Percentiles rank a stretch among this genome's conserved stretches.
Evolutionary conservation across 2,113 vertebrate genomes (phyloP).

Genomic region (Anhinga anhinga): DNA sequence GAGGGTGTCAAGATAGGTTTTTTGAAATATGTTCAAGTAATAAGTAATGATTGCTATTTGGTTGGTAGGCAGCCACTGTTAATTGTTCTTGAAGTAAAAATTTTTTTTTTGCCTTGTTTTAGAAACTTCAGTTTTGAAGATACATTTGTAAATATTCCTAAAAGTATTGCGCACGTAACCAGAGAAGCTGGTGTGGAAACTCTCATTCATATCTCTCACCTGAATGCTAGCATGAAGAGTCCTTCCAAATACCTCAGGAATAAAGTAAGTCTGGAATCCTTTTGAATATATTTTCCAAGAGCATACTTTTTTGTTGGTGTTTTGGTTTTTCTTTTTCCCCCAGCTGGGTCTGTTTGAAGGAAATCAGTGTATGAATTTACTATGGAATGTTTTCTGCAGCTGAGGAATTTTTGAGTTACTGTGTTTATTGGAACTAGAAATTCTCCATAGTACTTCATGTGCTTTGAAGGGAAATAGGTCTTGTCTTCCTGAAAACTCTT

Average conservation of each 20-base stretch:
- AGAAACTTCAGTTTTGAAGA: slow-evolving; percentile 92
- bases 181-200: slow-evolving; percentile 87
- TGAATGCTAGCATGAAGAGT: slow-evolving; percentile 92
- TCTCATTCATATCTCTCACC: slow-evolving; percentile 90
- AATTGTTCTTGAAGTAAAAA: neutral
- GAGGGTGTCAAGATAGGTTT: neutral
- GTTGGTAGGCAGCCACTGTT: neutral
- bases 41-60: neutral
- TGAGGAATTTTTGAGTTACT: neutral
- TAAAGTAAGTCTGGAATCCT: slow-evolving; percentile 79
- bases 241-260: slow-evolving; percentile 89
- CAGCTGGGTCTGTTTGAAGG: neutral
- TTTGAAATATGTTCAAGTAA: neutral
- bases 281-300: neutral
- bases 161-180: slow-evolving; percentile 79
- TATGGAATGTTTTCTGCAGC: neutral
- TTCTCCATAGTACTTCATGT: neutral
- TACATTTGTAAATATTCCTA: slow-evolving; percentile 85
- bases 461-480: neutral
- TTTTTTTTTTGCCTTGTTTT: neutral
- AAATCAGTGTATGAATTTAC: neutral
- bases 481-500: neutral
- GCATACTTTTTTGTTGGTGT: neutral
- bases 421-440: neutral
- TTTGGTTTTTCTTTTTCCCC: neutral